Base-by-base conservation (phyloP, 2,113 vertebrate species). In the Callorhinus ursinus region DNA sequence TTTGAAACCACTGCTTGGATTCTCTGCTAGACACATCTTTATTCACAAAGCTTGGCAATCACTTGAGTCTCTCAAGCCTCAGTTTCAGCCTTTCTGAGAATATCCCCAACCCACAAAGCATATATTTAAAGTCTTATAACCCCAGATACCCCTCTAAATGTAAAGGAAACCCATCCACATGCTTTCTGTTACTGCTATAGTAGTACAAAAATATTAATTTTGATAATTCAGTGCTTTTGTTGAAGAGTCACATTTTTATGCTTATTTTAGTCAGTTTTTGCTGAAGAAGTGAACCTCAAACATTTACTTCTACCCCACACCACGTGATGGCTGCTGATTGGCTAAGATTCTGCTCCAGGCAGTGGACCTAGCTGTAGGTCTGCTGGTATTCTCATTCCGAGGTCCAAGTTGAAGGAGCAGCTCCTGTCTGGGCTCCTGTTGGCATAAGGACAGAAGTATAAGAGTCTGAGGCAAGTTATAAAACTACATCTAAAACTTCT, bases 41-140 rank as follows among this genome's bases (percentile, higher is more conserved):
- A 83, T 59, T 77, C 31, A 65, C 33, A 87, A 90, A 96, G 26
- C 42, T 72, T 80, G 36, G 31, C 22, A 90, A 53, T 80, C 49
- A 80, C n/a, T 86, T 80, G 39, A 49, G 24, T 63, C 21, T 93
- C 39, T 97, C 74, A 95, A 72, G 80, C 31, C 36, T 91, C 46
- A 88, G 22, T 5, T 91, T 88, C 16, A 90, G 31, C 36, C 46
- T 86, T 86, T 90, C 57, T 63, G 28, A 97, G 67, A 92, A 33
- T 77, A 61, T 96, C 9, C 57, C 57, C 36, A 95, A 88, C 10
- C 24, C 65, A 96, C 15, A 55, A 2, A 87, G 9, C 2, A 28
- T 87, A 14, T 77, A 71, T 36, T 85, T 91, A 88, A 96, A 80
- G n/a, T 36, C 71, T 81, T 90, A 65, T 69, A 36, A 15, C 71